Percentiles rank a stretch among this genome's conserved stretches.
These are phyloP conservation scores for Drosophila kanapiae DNA, from an alignment of 1,140 invertebrate species.

Conservation along the genomic window DNA sequence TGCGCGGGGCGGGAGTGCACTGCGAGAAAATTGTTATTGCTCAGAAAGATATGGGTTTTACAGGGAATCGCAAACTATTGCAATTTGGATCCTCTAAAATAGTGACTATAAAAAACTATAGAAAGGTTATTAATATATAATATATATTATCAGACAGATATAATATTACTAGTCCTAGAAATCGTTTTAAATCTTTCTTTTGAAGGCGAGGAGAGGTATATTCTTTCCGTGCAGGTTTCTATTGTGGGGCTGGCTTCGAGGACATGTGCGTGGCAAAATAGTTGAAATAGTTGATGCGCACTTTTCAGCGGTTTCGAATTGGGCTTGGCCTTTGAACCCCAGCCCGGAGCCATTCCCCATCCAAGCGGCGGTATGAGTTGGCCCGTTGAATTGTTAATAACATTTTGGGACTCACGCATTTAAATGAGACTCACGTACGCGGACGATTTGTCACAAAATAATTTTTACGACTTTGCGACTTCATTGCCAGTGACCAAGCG, in stretches of 20 bases:
- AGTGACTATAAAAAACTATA: too few relatives aligned
- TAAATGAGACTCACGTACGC: slow-evolving; percentile 84
- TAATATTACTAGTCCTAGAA: too few relatives aligned
- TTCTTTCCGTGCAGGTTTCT: slow-evolving; percentile 2
- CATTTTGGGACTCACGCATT: slow-evolving; percentile 77
- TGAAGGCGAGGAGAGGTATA: too few relatives aligned
- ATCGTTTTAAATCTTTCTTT: too few relatives aligned
- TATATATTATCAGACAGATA: too few relatives aligned
- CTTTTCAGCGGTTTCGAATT: slow-evolving; percentile 76
- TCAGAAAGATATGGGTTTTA: too few relatives aligned
- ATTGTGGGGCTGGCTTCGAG: slow-evolving; percentile 10
- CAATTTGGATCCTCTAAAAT: too few relatives aligned
- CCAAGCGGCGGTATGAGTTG: slow-evolving; percentile 8
- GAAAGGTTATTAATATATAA: too few relatives aligned
- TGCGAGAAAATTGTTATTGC: neutral
- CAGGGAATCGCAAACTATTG: too few relatives aligned
- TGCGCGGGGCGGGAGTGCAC: slow-evolving; percentile 5
- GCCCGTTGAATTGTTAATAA: slow-evolving; percentile 80
- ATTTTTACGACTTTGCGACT: slow-evolving; percentile 85
- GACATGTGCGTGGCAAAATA: slow-evolving; percentile 82
- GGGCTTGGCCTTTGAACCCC: slow-evolving; percentile 72
- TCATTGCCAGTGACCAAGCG: slow-evolving; percentile 71
- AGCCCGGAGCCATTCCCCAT: slow-evolving; percentile 20
- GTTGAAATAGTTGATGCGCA: slow-evolving; percentile 83
- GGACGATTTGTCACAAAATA: slow-evolving; percentile 85